Percentiles rank a stretch among this genome's conserved stretches.
Evolutionary conservation across 2,113 vertebrate species (phyloP).

Genomic region (Dicaeum eximium): DNA sequence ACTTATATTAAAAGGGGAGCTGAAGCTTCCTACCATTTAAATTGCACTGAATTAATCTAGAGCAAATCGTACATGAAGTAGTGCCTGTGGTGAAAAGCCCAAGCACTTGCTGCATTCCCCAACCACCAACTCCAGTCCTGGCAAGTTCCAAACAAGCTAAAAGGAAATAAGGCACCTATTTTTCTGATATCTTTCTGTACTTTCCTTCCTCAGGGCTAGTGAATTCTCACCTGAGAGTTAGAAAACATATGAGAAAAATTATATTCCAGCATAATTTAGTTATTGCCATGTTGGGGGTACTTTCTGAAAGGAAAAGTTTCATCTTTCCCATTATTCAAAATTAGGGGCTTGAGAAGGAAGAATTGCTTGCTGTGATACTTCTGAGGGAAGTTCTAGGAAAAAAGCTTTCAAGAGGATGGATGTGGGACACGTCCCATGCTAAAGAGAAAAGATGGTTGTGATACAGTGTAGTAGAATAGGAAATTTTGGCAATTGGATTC

Average conservation of each 20-base stretch:
- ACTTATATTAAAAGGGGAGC: neutral
- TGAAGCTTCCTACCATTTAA: neutral
- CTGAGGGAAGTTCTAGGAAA: neutral
- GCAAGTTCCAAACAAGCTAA: neutral
- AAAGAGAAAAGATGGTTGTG: neutral
- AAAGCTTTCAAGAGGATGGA: neutral
- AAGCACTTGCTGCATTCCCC: neutral
- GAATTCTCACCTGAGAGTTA: neutral
- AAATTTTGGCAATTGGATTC: neutral
- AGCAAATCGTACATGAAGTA: neutral
- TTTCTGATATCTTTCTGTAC: neutral
- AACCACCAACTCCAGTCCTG: neutral
- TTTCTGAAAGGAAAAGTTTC: neutral
- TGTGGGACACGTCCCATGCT: fast-evolving
- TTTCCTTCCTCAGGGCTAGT: neutral
- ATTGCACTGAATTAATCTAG: neutral
- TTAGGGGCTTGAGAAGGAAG: neutral
- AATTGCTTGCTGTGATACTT: neutral
- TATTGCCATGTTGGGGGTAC: neutral
- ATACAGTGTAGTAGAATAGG: neutral
- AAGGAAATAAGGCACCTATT: neutral
- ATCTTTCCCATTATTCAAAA: neutral
- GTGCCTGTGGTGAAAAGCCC: neutral
- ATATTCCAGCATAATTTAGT: neutral
- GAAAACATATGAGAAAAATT: neutral